Percentiles rank a stretch among this genome's conserved stretches.
Conservation (phyloP, 2,113 vertebrate genomes). For the Equus przewalskii region DNA sequence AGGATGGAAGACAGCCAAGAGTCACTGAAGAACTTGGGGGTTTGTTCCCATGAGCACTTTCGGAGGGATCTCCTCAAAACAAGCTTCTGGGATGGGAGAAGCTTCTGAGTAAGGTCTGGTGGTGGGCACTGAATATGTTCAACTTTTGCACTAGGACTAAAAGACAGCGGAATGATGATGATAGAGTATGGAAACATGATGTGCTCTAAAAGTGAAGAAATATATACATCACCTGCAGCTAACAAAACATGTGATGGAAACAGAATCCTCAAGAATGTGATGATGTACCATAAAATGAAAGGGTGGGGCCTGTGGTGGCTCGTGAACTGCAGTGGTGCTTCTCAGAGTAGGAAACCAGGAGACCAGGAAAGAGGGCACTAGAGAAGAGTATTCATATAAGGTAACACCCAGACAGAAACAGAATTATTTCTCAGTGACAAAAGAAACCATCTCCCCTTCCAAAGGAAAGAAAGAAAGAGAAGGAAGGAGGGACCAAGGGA, state of each 20-base stretch:
- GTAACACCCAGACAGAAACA: not conserved
- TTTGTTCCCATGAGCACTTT: not conserved
- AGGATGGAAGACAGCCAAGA: accelerated
- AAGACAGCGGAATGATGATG: not conserved
- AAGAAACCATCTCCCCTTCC: not conserved
- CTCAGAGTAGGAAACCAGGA: not conserved
- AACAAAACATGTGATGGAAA: not conserved
- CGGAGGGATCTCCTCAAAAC: not conserved
- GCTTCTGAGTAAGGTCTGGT: not conserved
- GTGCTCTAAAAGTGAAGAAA: not conserved
- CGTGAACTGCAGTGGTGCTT: too few species aligned
- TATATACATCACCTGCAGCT: not conserved
- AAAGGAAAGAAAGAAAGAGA: not conserved
- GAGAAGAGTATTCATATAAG: not conserved
- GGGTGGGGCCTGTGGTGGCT: too few species aligned
- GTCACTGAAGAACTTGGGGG: accelerated
- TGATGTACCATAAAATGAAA: not conserved
- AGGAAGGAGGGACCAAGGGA: not conserved
- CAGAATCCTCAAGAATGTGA: not conserved
- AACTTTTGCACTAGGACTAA: not conserved
- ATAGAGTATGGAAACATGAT: accelerated
- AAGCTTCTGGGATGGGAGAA: not conserved
- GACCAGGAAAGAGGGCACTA: not conserved
- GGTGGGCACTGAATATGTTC: too few species aligned
- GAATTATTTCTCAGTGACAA: not conserved